These are phyloP conservation scores for Scopus umbretta DNA, from an alignment of 2,113 vertebrate genomes.

Conservation along the genomic window DNA sequence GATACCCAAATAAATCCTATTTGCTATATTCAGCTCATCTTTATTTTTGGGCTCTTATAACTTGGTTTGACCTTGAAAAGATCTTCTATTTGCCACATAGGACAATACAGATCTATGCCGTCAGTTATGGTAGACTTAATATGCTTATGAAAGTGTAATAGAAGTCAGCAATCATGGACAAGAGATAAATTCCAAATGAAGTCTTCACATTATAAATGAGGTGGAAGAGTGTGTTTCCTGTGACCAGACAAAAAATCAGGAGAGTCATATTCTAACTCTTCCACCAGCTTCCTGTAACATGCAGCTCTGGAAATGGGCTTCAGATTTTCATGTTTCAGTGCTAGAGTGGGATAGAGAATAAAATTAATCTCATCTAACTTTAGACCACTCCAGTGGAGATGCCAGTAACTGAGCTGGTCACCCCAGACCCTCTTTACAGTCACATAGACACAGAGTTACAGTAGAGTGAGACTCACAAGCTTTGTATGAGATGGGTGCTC, in stretches of 20 bases:
- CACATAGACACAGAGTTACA: background rate
- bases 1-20: conserved; percentile 44
- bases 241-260: background rate
- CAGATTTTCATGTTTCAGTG: background rate
- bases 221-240: background rate
- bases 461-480: background rate
- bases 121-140: background rate
- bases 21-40: conserved; percentile 36
- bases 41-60: conserved; percentile 40
- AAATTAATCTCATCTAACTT: background rate
- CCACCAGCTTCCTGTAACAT: background rate
- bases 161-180: background rate
- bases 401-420: background rate
- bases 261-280: background rate
- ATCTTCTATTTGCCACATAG: background rate
- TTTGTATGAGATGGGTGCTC: background rate
- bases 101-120: background rate
- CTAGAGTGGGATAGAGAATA: background rate
- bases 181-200: background rate
- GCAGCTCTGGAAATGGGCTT: background rate
- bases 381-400: background rate
- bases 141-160: background rate
- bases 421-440: background rate
- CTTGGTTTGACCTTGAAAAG: background rate
- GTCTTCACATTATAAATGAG: background rate